Percentiles rank a stretch among this genome's conserved stretches.
These are phyloP conservation scores for Leucophenga montana DNA, from an alignment of 2,888 invertebrate species.

Conservation along the genomic window DNA sequence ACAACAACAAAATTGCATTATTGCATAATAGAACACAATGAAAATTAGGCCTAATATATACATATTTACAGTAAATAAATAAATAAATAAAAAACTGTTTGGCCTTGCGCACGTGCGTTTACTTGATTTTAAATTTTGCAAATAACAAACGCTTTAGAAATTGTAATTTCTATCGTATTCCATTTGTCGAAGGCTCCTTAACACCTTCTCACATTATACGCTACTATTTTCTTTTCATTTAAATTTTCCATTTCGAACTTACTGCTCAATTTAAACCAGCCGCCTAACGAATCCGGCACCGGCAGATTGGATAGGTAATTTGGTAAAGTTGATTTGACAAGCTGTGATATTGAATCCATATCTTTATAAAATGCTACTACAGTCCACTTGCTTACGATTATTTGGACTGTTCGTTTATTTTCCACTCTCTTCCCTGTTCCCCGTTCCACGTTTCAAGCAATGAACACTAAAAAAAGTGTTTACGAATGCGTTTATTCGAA, in stretches of 20 bases:
- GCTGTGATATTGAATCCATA: conserved; percentile 85
- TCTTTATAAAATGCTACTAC: conserved; percentile 37
- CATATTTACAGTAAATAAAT: no score
- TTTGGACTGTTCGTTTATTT: no score
- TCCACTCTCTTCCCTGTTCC: no score
- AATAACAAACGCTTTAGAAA: neutral
- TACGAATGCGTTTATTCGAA: no score
- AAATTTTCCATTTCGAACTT: conserved; percentile 66
- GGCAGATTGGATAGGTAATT: conserved; percentile 89
- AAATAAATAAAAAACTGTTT: conserved; percentile 28
- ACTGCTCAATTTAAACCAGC: conserved; percentile 91
- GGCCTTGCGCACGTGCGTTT: conserved; percentile 19
- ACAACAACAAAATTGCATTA: no score
- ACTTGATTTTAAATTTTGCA: conserved; percentile 2
- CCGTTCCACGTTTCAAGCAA: no score
- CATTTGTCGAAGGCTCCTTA: conserved; percentile 37
- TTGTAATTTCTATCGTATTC: neutral
- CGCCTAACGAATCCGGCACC: conserved; percentile 86
- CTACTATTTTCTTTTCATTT: no score
- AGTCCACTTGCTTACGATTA: no score
- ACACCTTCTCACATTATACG: conserved; percentile 35
- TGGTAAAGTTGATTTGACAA: conserved; percentile 86
- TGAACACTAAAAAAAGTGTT: no score
- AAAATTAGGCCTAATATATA: conserved; percentile 24
- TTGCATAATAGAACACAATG: conserved; percentile 8